Evolutionary conservation across 2,797 vertebrate species (phyloP), one percentile per base, ranked within the genome.

Genomic region (Crocodylus rhombifer): DNA sequence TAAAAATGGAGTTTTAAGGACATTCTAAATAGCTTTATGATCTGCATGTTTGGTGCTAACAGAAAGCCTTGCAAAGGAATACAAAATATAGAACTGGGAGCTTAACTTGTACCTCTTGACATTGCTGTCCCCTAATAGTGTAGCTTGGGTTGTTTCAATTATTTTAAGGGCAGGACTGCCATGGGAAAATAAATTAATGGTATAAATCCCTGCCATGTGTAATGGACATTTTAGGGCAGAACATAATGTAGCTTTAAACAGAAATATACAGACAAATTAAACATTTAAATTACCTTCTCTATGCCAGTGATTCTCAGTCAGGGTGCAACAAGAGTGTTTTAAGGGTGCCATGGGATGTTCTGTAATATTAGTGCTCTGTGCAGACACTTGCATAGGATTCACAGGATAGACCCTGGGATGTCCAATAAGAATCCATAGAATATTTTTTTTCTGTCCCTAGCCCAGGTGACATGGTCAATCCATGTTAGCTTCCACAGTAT

Each of bases 1-100:
- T 77, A 80, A 86, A 96, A 96, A 83, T 17, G 87, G 33, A 84
- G 51, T 17, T 23, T 79, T 84, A 86, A 75, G 83, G 36, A 33
- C 13, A 65, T 23, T 21, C 64, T 81, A 92, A 87, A 6, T 33
- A 7, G 87, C 82, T 80, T 84, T 91, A 86, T n/a, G 64, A 36
- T 3, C 9, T 62, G 20, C 56, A n/a, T 30, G 21, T 82, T 30
- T 12, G 15, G 28, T 36, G 30, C 17, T 94, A 56, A 42, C 13
- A 62, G 75, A 75, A 92, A 82, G 84, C 16, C 55, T 28, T 71
- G 63, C 77, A 36, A 89, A 65, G 11, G 10, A 2, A n/a, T 64
- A 13, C 2, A 5, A 0, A 1, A 30, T 74, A 16, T 36, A 60
- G 61, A 84, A 79, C 33, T 71, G 28, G 51, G 33, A 61, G 15